A percentile compares a stretch with the other conserved stretches of the same genome.
Conservation (phyloP, 2,888 invertebrate genomes). For the Standfussiana lucernea region DNA sequence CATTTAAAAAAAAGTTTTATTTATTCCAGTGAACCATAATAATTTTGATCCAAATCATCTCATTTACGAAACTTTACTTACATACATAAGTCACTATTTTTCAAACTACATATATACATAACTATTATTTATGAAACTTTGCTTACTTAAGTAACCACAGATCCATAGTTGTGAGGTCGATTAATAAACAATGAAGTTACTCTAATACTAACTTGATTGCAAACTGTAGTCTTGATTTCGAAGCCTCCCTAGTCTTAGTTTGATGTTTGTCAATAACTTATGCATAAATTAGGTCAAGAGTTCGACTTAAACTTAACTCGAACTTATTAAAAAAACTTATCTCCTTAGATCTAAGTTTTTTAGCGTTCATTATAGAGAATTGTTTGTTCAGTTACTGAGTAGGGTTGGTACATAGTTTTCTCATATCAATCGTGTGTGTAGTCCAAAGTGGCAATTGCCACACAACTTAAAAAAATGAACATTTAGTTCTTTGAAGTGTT, state of each 20-base stretch:
- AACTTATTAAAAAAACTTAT: constrained; percentile 10
- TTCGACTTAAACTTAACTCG: constrained; percentile 31
- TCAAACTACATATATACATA: no score
- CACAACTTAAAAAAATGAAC: neutral
- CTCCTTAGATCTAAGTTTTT: constrained; percentile 2
- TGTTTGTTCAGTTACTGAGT: neutral
- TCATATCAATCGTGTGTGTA: neutral
- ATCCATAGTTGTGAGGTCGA: neutral
- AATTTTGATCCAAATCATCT: neutral
- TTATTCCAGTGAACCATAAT: neutral
- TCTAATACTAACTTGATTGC: constrained; percentile 4
- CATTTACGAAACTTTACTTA: neutral
- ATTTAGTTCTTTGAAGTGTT: neutral
- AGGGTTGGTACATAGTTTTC: neutral
- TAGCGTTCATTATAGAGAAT: neutral
- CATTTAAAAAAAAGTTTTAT: neutral
- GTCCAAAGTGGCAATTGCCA: neutral
- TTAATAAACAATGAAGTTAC: constrained; percentile 11
- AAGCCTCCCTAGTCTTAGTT: constrained; percentile 32
- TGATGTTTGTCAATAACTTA: constrained; percentile 43
- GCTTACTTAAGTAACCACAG: no score
- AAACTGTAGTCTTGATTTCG: constrained; percentile 9
- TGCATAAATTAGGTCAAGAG: constrained; percentile 40
- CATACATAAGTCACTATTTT: neutral
- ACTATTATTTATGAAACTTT: no score